Evolutionary conservation across 2,888 invertebrate species (phyloP).

Genomic region (Theodoxus fluviatilis): DNA sequence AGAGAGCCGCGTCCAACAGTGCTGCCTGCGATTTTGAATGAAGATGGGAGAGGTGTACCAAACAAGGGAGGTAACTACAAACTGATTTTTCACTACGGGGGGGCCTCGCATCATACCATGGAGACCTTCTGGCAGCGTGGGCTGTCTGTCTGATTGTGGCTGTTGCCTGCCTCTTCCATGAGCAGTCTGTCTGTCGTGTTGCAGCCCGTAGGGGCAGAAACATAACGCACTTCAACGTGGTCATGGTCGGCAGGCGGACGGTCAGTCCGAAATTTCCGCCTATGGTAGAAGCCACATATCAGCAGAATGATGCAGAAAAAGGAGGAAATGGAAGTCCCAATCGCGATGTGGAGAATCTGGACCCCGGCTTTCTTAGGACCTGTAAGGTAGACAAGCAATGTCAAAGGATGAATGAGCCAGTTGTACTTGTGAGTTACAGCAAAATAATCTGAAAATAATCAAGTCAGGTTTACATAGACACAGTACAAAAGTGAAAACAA

Average conservation of each 20-base stretch:
- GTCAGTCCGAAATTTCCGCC: conserved; percentile 48
- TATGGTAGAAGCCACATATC: conserved; percentile 57
- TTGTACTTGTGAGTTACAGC: too few species aligned
- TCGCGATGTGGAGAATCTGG: conserved; percentile 55
- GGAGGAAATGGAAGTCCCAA: conserved; percentile 58
- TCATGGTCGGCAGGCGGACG: conserved; percentile 48
- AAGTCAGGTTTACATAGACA: not conserved
- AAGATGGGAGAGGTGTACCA: too few species aligned
- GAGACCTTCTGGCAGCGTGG: conserved; percentile 55
- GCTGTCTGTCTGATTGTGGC: conserved; percentile 34
- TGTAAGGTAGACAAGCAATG: conserved; percentile 15
- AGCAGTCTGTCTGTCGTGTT: conserved; percentile 57
- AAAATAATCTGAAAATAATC: too few species aligned
- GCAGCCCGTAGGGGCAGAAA: conserved; percentile 57
- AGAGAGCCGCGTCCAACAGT: too few species aligned
- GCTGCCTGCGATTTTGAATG: too few species aligned
- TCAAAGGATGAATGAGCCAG: not conserved
- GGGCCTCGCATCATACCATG: conserved; percentile 49
- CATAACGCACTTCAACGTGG: conserved; percentile 58
- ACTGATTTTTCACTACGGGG: not conserved
- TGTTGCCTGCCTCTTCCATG: conserved; percentile 37
- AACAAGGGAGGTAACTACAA: too few species aligned
- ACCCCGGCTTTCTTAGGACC: conserved; percentile 43
- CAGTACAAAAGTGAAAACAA: too few species aligned
- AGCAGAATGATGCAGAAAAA: conserved; percentile 58